Evolutionary conservation across 2,797 vertebrate species (phyloP).

Genomic region (Mus spretus): DNA sequence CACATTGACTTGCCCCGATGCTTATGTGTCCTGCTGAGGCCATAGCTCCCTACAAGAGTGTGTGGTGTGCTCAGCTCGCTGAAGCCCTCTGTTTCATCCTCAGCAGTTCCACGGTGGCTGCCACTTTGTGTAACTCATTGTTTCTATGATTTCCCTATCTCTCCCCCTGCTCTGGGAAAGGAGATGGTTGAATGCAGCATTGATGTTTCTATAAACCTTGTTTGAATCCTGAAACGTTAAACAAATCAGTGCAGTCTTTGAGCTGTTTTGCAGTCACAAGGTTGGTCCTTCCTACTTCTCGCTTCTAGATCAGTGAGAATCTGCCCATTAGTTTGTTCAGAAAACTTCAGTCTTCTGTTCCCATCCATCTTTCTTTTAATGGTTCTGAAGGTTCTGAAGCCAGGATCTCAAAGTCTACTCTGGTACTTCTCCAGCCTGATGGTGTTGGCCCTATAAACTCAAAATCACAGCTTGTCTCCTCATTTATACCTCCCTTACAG

Average conservation of each 20-base stretch:
- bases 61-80: not conserved
- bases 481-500: not conserved
- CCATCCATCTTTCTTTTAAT: conserved; percentile 23
- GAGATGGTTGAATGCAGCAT: conserved; percentile 14
- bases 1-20: not conserved
- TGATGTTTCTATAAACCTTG: not conserved
- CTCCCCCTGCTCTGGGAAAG: conserved; percentile 47
- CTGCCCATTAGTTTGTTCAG: not conserved
- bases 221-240: conserved; percentile 51
- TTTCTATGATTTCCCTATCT: conserved; percentile 30
- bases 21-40: not conserved
- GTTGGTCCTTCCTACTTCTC: not conserved
- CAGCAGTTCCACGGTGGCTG: not conserved
- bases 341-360: conserved; percentile 5
- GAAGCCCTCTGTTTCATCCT: too few relatives aligned
- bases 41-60: not conserved
- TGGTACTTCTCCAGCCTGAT: not conserved
- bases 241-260: not conserved
- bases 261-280: not conserved
- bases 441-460: not conserved
- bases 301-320: conserved; percentile 53
- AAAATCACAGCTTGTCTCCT: not conserved
- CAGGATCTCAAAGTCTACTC: conserved; percentile 6
- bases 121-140: not conserved
- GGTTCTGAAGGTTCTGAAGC: conserved; percentile 10